These are phyloP conservation scores for Protobothrops flavoviridis DNA, from an alignment of 2,113 vertebrate genomes.

Conservation along the genomic window DNA sequence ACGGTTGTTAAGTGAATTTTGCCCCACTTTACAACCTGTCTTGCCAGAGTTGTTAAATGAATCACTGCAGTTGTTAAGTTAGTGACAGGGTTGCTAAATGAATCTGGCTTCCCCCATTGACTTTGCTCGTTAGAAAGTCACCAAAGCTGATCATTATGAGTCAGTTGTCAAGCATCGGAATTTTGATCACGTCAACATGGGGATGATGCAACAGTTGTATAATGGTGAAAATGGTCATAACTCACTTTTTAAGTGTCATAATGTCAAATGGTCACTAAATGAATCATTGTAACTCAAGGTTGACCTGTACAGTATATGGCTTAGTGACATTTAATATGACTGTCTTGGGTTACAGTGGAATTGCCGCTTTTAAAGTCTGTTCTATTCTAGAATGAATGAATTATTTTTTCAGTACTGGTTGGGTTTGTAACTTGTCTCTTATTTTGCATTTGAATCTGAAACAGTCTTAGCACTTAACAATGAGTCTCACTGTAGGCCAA, in stretches of 20 bases:
- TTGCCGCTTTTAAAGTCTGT: background rate
- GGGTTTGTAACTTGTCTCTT: background rate
- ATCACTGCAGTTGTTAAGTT: background rate
- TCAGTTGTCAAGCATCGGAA: background rate
- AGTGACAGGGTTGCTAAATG: background rate
- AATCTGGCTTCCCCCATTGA: background rate
- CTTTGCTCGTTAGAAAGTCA: background rate
- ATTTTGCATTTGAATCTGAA: background rate
- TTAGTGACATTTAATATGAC: background rate
- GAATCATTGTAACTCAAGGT: background rate
- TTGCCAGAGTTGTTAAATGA: background rate
- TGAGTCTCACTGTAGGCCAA: background rate
- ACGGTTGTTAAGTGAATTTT: background rate
- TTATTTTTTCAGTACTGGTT: background rate
- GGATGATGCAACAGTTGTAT: background rate
- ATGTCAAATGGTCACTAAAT: background rate
- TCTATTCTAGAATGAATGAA: background rate
- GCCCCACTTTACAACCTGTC: background rate
- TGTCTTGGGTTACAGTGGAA: background rate
- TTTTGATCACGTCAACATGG: background rate
- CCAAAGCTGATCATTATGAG: background rate
- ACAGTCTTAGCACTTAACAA: background rate
- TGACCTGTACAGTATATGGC: background rate
- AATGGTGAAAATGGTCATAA: background rate
- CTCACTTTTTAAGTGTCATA: background rate